These are phyloP conservation scores for Drosophila sp. DNA, from an alignment of 1,140 invertebrate genomes.

Conservation along the genomic window DNA sequence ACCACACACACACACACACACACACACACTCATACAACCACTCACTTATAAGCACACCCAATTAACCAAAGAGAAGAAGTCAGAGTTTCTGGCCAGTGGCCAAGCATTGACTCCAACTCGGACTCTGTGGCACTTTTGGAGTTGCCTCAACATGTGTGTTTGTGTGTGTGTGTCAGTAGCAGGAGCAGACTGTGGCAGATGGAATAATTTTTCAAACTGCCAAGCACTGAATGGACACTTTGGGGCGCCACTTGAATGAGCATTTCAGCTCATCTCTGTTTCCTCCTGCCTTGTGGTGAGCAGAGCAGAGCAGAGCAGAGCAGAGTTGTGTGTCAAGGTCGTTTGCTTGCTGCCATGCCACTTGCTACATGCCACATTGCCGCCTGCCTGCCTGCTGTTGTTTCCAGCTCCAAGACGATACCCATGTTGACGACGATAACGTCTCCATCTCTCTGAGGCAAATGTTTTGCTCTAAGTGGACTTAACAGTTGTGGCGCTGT, in stretches of 20 bases:
- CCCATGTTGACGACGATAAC: slow-evolving; percentile 73
- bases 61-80: slow-evolving; percentile 46
- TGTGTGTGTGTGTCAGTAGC: slow-evolving; percentile 1
- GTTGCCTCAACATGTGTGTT: background rate
- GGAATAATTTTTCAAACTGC: slow-evolving; percentile 74
- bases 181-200: slow-evolving; percentile 4
- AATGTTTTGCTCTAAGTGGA: slow-evolving; percentile 37
- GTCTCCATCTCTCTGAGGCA: slow-evolving; percentile 61
- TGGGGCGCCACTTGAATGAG: slow-evolving; percentile 68
- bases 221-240: slow-evolving; percentile 46
- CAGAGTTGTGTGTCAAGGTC: slow-evolving; percentile 74
- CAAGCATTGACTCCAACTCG: slow-evolving; percentile 20
- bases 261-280: slow-evolving; percentile 39
- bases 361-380: slow-evolving; percentile 7
- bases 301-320: too few relatives aligned
- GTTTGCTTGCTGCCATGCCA: slow-evolving; percentile 38
- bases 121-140: slow-evolving; percentile 23
- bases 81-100: slow-evolving; percentile 17
- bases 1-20: background rate
- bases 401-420: slow-evolving; percentile 80
- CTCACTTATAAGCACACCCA: slow-evolving; percentile 25
- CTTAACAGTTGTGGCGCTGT: slow-evolving; percentile 40
- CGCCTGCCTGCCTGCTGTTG: slow-evolving; percentile 41
- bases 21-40: slow-evolving; percentile 10
- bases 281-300: slow-evolving; percentile 1